phyloP scores from a whole-genome alignment of 1,140 invertebrate species.

The Phymastichus coffea region DNA sequence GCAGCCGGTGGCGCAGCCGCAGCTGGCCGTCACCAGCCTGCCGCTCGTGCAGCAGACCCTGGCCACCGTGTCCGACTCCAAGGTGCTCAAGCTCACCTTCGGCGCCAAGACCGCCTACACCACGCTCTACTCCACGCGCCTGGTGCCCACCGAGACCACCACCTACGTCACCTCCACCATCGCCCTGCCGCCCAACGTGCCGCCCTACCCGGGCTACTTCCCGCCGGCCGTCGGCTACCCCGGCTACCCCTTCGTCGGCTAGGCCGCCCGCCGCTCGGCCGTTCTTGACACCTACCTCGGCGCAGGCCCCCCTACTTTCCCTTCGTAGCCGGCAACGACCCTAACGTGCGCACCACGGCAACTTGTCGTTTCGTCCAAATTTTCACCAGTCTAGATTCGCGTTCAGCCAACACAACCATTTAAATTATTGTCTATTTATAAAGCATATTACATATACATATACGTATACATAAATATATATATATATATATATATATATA shows the following conservation, averaged over 20 bases:
- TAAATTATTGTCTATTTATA: too few species aligned
- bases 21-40: constrained; percentile 78
- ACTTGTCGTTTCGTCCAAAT: too few species aligned
- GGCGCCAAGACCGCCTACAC: constrained; percentile 86
- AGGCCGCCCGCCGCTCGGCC: constrained; percentile 35
- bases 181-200: constrained; percentile 68
- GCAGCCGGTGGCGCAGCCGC: constrained; percentile 62
- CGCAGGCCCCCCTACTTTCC: too few species aligned
- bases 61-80: constrained; percentile 77
- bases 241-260: constrained; percentile 73
- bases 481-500: too few species aligned
- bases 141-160: constrained; percentile 80
- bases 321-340: too few species aligned
- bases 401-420: too few species aligned
- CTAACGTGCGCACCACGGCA: too few species aligned
- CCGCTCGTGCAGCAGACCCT: constrained; percentile 77
- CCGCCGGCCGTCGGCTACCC: constrained; percentile 70
- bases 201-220: constrained; percentile 70
- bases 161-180: constrained; percentile 78
- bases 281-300: too few species aligned
- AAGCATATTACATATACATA: too few species aligned
- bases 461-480: too few species aligned
- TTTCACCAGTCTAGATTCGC: too few species aligned
- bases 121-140: constrained; percentile 79
- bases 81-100: constrained; percentile 82